A percentile compares a stretch with the other conserved stretches of the same genome.
Conservation (phyloP, 2,888 invertebrate genomes). For the Apotomis turbidana region DNA sequence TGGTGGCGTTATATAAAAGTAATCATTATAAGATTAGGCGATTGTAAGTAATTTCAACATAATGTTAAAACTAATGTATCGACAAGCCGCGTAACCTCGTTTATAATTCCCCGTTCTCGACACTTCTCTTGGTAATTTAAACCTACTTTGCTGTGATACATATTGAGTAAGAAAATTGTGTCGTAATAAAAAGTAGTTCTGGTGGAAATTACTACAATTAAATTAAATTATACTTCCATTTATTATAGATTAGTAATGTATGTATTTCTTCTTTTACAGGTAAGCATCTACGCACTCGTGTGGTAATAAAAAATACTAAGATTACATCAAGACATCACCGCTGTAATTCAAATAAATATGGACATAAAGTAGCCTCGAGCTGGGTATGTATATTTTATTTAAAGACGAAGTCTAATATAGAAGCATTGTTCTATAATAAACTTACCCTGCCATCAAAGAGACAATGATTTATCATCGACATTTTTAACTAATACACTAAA, state of each 20-base stretch:
- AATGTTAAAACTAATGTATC: constrained; percentile 25
- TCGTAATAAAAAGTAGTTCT: constrained; percentile 20
- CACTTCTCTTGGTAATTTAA: constrained; percentile 28
- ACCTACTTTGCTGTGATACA: constrained; percentile 19
- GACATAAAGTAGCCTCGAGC: too few species aligned
- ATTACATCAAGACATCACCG: too few species aligned
- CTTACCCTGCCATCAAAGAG: too few species aligned
- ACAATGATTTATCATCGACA: too few species aligned
- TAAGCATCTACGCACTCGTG: constrained; percentile 21
- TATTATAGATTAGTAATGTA: constrained; percentile 13
- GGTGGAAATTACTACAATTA: constrained; percentile 14
- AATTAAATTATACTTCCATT: constrained; percentile 6
- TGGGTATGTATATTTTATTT: too few species aligned
- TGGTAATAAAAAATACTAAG: too few species aligned
- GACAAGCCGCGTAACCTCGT: constrained; percentile 33
- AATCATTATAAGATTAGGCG: constrained; percentile 30
- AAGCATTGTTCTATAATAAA: too few species aligned
- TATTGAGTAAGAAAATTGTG: constrained; percentile 33
- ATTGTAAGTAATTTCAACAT: constrained; percentile 32
- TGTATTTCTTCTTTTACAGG: constrained; percentile 26
- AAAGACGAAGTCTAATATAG: too few species aligned
- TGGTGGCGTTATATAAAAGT: constrained; percentile 26
- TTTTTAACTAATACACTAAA: too few species aligned
- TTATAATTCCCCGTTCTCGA: constrained; percentile 24
- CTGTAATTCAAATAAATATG: too few species aligned